These are phyloP conservation scores for Caradrina kadenii DNA, from an alignment of 2,888 invertebrate species.

Conservation along the genomic window DNA sequence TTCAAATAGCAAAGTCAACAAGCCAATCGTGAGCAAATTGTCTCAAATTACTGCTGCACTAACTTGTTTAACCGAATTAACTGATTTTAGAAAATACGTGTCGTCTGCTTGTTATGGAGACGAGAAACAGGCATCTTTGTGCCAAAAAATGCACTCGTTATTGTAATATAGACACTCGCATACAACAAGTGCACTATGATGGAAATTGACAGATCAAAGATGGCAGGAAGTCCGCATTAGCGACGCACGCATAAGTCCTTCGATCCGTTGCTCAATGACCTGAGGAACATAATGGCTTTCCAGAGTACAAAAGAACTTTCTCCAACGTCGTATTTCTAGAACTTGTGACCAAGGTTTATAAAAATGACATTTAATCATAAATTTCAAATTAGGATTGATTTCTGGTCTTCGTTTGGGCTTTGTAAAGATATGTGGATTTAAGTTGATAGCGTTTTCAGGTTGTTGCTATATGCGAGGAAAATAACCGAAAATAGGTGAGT, in stretches of 20 bases:
- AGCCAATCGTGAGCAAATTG: slow-evolving; percentile 83
- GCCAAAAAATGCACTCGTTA: slow-evolving; percentile 79
- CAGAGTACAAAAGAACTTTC: slow-evolving; percentile 22
- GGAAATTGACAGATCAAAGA: slow-evolving; percentile 87
- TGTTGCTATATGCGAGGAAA: neutral
- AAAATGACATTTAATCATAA: neutral
- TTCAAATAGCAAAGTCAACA: slow-evolving; percentile 82
- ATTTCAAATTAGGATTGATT: neutral
- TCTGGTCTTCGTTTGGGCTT: neutral
- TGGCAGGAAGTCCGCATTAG: slow-evolving; percentile 87
- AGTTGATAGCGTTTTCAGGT: neutral
- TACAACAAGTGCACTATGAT: slow-evolving; percentile 81
- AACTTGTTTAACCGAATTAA: slow-evolving; percentile 84
- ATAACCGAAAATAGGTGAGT: slow-evolving; percentile 17
- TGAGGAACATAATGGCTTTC: slow-evolving; percentile 29
- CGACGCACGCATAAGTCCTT: slow-evolving; percentile 78
- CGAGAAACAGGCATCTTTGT: slow-evolving; percentile 52
- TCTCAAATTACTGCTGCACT: slow-evolving; percentile 82
- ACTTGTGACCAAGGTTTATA: neutral
- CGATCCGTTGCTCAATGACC: slow-evolving; percentile 68
- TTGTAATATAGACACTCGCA: slow-evolving; percentile 72
- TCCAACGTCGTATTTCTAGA: neutral
- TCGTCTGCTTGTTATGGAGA: slow-evolving; percentile 52
- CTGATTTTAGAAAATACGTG: slow-evolving; percentile 81
- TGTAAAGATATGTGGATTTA: neutral